Evolutionary conservation across 2,797 vertebrate species (phyloP), one percentile per base, ranked within the genome.

Genomic region (Alectoris magna): DNA sequence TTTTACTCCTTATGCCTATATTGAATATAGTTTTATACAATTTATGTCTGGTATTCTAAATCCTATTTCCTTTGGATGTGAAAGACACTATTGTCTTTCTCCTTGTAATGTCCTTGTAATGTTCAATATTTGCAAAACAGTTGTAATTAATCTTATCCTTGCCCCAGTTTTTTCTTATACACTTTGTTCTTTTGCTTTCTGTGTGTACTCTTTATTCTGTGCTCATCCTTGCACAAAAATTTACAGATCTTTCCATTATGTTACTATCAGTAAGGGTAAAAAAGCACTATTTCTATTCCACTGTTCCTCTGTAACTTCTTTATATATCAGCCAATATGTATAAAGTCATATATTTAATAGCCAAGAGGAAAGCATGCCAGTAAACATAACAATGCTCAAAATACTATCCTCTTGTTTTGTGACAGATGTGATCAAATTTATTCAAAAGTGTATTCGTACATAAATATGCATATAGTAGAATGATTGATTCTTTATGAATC

Each of bases 141-240:
- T 70, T 75, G 4, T 55, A 10, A n/a, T 39, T 18, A 17, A 16
- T 11, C 3, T 91, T 5, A 10, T 78, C 27, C 81, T 43, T 15
- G 29, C 19, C 1, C 0, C 4, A 68, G 5, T 17, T 17, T 5
- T 48, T 49, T 64, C 31, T 81, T 24, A 14, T 3, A 2, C 14
- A 15, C 4, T 10, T 60, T 48, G 10, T 68, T 74, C 13, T 38
- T 14, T 80, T 86, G 19, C 29, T 36, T 2, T 62, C 34, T 46
- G 18, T 7, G 5, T n/a, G 11, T 17, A 6, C 31, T 72, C 75
- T 73, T 74, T 31, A 43, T 86, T 60, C 44, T 51, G 4, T 34
- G 11, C 5, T 67, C 46, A 4, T 38, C 11, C 5, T 70, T 84
- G 11, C 26, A 39, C 26, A 51, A n/a, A 79, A 59, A 53, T 58